Conservation (phyloP, 2,797 vertebrate genomes). For the Cryptoblepharus egeriae region DNA sequence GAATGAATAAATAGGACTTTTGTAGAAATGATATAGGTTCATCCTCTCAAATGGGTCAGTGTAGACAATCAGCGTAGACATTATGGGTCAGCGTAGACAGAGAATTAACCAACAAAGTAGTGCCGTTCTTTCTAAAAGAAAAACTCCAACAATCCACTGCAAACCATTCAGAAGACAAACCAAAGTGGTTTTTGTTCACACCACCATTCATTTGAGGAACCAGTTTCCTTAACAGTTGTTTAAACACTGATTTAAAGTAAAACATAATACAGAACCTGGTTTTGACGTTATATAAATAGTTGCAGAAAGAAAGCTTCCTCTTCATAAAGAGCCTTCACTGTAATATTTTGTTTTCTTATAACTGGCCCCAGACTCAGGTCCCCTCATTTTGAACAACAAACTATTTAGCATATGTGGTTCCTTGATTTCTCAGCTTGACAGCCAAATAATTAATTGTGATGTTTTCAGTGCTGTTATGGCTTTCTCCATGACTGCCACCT, state of each 20-base stretch:
- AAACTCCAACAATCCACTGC: constrained; percentile 42
- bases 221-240: constrained; percentile 41
- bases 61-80: background rate
- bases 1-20: no score
- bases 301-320: constrained; percentile 59
- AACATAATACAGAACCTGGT: background rate
- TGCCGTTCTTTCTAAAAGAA: constrained; percentile 24
- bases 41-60: background rate
- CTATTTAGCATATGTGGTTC: constrained; percentile 54
- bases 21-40: background rate
- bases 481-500: constrained; percentile 2
- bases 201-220: constrained; percentile 15
- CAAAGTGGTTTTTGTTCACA: constrained; percentile 34
- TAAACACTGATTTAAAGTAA: constrained; percentile 36
- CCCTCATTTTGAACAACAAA: constrained; percentile 53
- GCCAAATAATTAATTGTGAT: constrained; percentile 55
- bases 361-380: constrained; percentile 39
- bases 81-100: background rate
- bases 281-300: background rate
- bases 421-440: constrained; percentile 48
- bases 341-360: constrained; percentile 34
- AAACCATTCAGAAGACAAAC: background rate
- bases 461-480: constrained; percentile 46
- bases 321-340: constrained; percentile 38
- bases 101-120: background rate